Conservation (phyloP, 2,888 invertebrate species). For the Patella ulyssiponensis region DNA sequence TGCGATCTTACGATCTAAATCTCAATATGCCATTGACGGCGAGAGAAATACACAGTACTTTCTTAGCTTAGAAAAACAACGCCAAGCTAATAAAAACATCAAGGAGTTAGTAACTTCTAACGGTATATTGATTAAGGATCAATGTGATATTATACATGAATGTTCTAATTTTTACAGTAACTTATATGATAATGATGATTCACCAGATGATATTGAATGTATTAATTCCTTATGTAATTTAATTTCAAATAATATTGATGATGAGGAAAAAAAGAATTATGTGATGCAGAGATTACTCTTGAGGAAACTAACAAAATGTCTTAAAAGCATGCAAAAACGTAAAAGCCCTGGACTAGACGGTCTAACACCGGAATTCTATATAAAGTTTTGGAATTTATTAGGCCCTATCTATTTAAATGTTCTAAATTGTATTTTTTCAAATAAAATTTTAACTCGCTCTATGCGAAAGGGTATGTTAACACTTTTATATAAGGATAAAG, state of each 20-base stretch:
- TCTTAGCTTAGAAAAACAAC: neutral
- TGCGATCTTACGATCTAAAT: neutral
- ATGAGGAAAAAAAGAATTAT: neutral
- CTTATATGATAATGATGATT: neutral
- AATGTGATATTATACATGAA: neutral
- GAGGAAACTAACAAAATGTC: constrained; percentile 18
- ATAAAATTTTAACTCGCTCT: constrained; percentile 26
- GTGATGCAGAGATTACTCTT: constrained; percentile 9
- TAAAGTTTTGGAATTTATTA: constrained; percentile 3
- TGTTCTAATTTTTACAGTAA: constrained; percentile 1
- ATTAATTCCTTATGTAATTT: neutral
- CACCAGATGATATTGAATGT: constrained; percentile 2
- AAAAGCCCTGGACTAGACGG: constrained; percentile 25
- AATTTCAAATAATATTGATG: neutral
- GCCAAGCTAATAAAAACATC: neutral
- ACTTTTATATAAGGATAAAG: constrained; percentile 42
- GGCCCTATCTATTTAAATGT: constrained; percentile 23
- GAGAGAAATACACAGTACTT: neutral
- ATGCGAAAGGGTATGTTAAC: constrained; percentile 28
- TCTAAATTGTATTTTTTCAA: constrained; percentile 27
- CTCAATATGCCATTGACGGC: neutral
- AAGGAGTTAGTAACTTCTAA: neutral
- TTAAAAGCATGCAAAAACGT: constrained; percentile 30
- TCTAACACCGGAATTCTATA: constrained; percentile 14
- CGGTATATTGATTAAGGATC: neutral